A percentile compares a stretch with the other conserved stretches of the same genome.
Conservation (phyloP, 1,140 invertebrate species). For the Leptopilina boulardi region DNA sequence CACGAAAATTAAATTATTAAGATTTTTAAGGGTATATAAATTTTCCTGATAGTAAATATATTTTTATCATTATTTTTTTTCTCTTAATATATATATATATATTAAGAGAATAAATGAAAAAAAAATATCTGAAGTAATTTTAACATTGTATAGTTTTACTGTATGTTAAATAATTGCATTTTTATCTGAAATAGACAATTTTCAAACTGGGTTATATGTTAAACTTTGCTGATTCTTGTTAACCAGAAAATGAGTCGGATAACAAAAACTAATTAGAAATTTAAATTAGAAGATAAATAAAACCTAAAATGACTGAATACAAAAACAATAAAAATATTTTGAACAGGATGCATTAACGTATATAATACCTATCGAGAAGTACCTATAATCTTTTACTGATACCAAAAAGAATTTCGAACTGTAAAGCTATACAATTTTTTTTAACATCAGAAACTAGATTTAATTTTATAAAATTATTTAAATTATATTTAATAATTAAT, state of each 20-base stretch:
- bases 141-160: not conserved
- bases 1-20: too few relatives aligned
- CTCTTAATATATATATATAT: not conserved
- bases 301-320: not conserved
- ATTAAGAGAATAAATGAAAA: not conserved
- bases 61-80: not conserved
- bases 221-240: conserved; percentile 16
- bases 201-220: conserved; percentile 1
- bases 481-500: too few relatives aligned
- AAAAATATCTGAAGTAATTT: not conserved
- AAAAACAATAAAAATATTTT: not conserved
- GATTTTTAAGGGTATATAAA: too few relatives aligned
- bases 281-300: conserved; percentile 14
- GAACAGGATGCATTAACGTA: not conserved
- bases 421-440: too few relatives aligned
- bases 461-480: too few relatives aligned
- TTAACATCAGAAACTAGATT: too few relatives aligned
- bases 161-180: conserved; percentile 20
- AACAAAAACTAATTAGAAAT: conserved; percentile 23
- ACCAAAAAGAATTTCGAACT: too few relatives aligned
- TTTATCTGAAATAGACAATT: conserved; percentile 14
- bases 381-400: too few relatives aligned
- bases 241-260: not conserved
- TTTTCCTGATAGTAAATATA: not conserved
- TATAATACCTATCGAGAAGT: too few relatives aligned